These are phyloP conservation scores for Erythrocercus mccallii DNA, from an alignment of 2,113 vertebrate species.

Conservation along the genomic window DNA sequence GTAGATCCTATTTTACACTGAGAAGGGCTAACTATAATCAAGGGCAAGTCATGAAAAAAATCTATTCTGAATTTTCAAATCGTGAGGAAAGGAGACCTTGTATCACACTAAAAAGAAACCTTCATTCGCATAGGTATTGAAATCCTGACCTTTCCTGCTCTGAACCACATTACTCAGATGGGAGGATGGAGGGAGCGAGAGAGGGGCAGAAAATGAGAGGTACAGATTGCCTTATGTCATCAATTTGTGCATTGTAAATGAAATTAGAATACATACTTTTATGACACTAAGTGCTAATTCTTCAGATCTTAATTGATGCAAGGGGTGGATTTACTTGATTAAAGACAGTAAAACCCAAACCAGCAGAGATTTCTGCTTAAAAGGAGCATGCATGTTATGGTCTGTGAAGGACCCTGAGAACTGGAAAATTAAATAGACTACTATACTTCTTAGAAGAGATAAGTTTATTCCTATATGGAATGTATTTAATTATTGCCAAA, in stretches of 20 bases:
- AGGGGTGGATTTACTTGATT: background rate
- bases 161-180: background rate
- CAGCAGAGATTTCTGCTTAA: background rate
- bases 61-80: slow-evolving; percentile 15
- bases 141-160: slow-evolving; percentile 37
- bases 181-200: background rate
- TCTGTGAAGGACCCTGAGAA: slow-evolving; percentile 4
- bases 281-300: slow-evolving; percentile 47
- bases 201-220: background rate
- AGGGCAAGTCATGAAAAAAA: slow-evolving; percentile 1
- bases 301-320: slow-evolving; percentile 41
- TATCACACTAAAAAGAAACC: background rate
- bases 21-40: background rate
- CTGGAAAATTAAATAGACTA: background rate
- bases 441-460: slow-evolving; percentile 2
- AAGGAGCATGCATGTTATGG: background rate
- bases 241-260: slow-evolving; percentile 15
- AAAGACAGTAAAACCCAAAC: slow-evolving; percentile 39
- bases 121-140: background rate
- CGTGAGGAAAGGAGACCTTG: background rate
- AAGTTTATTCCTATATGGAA: background rate
- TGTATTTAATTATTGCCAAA: background rate
- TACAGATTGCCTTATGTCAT: slow-evolving; percentile 22
- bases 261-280: slow-evolving; percentile 31
- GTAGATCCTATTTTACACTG: background rate